Evolutionary conservation across 2,888 invertebrate species (phyloP).

Genomic region (Osmoderma eremita): DNA sequence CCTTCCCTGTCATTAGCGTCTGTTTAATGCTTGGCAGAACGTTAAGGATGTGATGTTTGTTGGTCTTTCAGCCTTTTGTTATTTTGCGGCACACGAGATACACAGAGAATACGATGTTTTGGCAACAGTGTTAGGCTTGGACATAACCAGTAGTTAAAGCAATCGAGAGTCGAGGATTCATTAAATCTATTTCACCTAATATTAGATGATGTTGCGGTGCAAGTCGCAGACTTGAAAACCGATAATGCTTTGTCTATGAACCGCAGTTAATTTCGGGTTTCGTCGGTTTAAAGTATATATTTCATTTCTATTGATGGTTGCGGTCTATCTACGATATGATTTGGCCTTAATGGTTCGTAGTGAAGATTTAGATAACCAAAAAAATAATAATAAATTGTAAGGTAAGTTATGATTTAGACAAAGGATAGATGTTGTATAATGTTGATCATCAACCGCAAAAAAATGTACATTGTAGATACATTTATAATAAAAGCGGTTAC

Average conservation of each 20-base stretch:
- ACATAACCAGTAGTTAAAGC: slow-evolving; percentile 41
- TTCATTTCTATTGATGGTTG: slow-evolving; percentile 24
- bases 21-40: slow-evolving; percentile 23
- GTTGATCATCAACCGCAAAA: too few species aligned
- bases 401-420: too few species aligned
- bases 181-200: not conserved
- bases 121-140: slow-evolving; percentile 37
- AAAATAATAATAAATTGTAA: too few species aligned
- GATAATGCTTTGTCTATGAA: slow-evolving; percentile 17
- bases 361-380: too few species aligned
- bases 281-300: slow-evolving; percentile 20
- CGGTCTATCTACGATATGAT: too few species aligned
- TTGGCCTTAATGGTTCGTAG: too few species aligned
- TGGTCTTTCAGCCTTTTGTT: not conserved
- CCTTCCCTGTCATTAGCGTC: slow-evolving; percentile 24
- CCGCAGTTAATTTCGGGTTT: slow-evolving; percentile 29
- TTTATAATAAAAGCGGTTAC: too few species aligned
- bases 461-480: too few species aligned
- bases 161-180: slow-evolving; percentile 5
- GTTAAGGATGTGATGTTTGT: slow-evolving; percentile 11
- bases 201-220: too few species aligned
- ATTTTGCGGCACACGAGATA: slow-evolving; percentile 31
- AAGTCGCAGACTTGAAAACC: not conserved
- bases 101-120: too few species aligned
- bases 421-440: not conserved